Evolutionary conservation across 2,113 vertebrate genomes (phyloP), one percentile per base, ranked within the genome.

Genomic region (Carlito syrichta): DNA sequence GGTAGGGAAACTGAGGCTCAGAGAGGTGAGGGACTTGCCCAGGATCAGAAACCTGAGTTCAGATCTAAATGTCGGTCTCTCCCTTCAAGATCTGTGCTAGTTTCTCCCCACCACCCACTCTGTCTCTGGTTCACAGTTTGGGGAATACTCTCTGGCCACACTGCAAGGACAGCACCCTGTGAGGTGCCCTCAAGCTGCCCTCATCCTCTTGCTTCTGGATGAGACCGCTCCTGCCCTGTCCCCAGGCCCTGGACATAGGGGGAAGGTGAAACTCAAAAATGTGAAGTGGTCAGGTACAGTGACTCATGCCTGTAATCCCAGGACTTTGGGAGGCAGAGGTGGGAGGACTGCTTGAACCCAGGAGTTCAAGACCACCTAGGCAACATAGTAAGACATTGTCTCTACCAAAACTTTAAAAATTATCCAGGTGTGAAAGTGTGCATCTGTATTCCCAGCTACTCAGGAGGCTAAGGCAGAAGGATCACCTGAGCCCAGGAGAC

Each of bases 111-210:
- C 13, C n/a, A 4, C 66, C 22, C 38, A 40, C 68, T 30, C 25
- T 0, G 13, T 2, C 66, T 56, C 38, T 50, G 32, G 74, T 7
- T 92, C 63, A 48, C 73, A 11, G 84, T 71, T 27, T 35, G 27
- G 6, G 23, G 27, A 87, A 69, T 76, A 63, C 76, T 3, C 30
- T 32, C 35, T 68, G 89, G 89, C 62, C 81, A 14, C 38, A 48
- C 1, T 1, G 16, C 27, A 0, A 0, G 1, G 30, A 43, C 95
- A 71, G 63, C 1, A 30, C 20, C 50, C 25, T 8, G 0, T 0
- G 32, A 69, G 63, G 43, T 22, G 5, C 20, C 78, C 85, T 68
- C 20, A 2, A 38, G 35, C 30, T 16, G 38, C 23, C 60, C 73
- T 35, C 27, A 0, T 35, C 66, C 32, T 9, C 27, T 48, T 25